phyloP scores from a whole-genome alignment of 2,888 invertebrate genomes.

The Abrostola tripartita region DNA sequence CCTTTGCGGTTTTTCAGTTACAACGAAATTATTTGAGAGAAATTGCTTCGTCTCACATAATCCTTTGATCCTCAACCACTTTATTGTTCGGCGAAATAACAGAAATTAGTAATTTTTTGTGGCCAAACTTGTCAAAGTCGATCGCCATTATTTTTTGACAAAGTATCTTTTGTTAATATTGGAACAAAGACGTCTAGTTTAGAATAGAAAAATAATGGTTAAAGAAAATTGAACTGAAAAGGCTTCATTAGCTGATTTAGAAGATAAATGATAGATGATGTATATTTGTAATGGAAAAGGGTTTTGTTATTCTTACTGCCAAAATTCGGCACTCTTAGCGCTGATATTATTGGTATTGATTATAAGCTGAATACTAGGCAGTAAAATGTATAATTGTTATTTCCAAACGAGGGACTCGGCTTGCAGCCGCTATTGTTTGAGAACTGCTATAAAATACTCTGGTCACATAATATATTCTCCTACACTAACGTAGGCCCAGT shows the following conservation, averaged over 20 bases:
- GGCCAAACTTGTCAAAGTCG: slow-evolving; percentile 18
- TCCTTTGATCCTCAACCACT: slow-evolving; percentile 37
- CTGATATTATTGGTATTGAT: not conserved
- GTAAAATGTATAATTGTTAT: not conserved
- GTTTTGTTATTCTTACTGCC: not conserved
- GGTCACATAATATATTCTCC: not conserved
- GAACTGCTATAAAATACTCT: not conserved
- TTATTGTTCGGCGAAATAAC: slow-evolving; percentile 27
- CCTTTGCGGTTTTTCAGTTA: slow-evolving; percentile 29
- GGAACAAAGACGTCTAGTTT: slow-evolving; percentile 8
- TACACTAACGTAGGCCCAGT: not conserved
- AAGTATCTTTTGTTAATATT: slow-evolving; percentile 12
- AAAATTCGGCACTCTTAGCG: not conserved
- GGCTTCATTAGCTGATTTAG: slow-evolving; percentile 2
- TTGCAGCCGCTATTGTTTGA: no score
- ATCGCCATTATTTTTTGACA: slow-evolving; percentile 9
- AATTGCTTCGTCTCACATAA: slow-evolving; percentile 35
- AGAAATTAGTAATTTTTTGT: slow-evolving; percentile 30
- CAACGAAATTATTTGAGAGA: slow-evolving; percentile 34
- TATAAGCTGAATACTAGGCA: not conserved
- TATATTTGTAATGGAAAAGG: not conserved
- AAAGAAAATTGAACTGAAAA: not conserved
- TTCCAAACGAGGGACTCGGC: no score
- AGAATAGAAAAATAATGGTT: slow-evolving; percentile 1
- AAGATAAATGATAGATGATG: not conserved